Base-by-base conservation (phyloP, 2,888 invertebrate genomes). In the Pseudococcus jackbeardsleyi region DNA sequence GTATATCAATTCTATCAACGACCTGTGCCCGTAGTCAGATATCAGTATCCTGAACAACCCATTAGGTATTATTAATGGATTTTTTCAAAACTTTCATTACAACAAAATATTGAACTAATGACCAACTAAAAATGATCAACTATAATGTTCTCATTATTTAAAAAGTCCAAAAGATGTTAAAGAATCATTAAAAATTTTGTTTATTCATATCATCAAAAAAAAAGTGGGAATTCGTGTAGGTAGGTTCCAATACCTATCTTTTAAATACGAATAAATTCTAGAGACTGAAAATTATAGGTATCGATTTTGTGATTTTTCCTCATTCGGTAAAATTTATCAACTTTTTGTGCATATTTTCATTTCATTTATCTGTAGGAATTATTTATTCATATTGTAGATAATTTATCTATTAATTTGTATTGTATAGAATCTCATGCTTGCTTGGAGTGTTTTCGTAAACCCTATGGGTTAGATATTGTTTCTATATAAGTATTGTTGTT, bases 291-390 rank as follows among this genome's bases (percentile, higher is more conserved):
- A 72, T 26, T 68, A 26, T 26, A 19, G 26, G 22, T 64, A 64
- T 64, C 22, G 72, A 72, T 72, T 33, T 72, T 72, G 72, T 72
- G 72, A 72, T 33, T 72, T 72, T 72, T 33, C 72, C 17, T 72
- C 39, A 72, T 72, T 72, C 33, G 72, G n/a, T 33, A 17, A 72
- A 72, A 72, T 33, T 72, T 33, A 68, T 33, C 17, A 33, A 33
- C 6, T 72, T 72, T 33, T 72, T 72, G 72, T 72, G 39, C 7
- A 72, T 72, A 72, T 72, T 72, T 72, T 77, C 54, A 88, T 88
- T 12, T n/a, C 9, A 42, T 9, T 11, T 39, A n/a, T 64, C 39
- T 46, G 19, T 26, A 54, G 33, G 11, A 19, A 72, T 87, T 77
- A 59, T 84, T 89, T 59, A 50, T 85, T 42, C 22, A n/a, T 68